phyloP scores from a whole-genome alignment of 1,140 invertebrate species.

The Drosophila suzukii region DNA sequence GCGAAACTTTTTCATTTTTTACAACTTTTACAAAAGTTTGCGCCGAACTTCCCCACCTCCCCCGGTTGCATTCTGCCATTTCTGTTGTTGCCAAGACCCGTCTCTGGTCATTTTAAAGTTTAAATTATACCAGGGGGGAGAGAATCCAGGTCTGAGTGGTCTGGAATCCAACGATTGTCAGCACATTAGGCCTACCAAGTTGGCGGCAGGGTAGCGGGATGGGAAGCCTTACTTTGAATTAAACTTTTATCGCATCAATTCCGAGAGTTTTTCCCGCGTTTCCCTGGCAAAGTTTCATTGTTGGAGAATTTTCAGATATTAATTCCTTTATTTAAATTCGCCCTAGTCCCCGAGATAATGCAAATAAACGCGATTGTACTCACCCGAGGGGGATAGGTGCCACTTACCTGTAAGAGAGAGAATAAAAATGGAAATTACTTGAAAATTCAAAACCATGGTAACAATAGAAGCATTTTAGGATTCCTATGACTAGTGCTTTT shows the following conservation, averaged over 20 bases:
- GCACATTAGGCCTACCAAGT: constrained; percentile 65
- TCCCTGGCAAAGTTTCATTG: constrained; percentile 68
- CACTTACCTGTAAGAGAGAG: constrained; percentile 65
- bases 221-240: constrained; percentile 36
- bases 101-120: constrained; percentile 76
- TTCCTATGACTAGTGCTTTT: neutral
- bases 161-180: constrained; percentile 73
- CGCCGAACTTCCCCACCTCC: constrained; percentile 23
- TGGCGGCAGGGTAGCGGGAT: neutral
- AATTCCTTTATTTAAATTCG: constrained; percentile 75
- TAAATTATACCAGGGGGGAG: constrained; percentile 58
- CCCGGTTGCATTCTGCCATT: neutral
- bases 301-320: constrained; percentile 54
- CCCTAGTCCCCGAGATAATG: constrained; percentile 48
- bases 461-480: neutral
- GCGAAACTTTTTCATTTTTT: constrained; percentile 79
- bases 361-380: constrained; percentile 31
- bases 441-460: neutral
- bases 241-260: constrained; percentile 61
- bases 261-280: constrained; percentile 25
- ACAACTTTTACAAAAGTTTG: constrained; percentile 68
- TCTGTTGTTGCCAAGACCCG: constrained; percentile 46
- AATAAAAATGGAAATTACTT: constrained; percentile 11
- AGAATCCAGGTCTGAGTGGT: constrained; percentile 34
- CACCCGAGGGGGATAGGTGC: constrained; percentile 3